phyloP scores from a whole-genome alignment of 2,113 vertebrate species.

The Piprites chloris region DNA sequence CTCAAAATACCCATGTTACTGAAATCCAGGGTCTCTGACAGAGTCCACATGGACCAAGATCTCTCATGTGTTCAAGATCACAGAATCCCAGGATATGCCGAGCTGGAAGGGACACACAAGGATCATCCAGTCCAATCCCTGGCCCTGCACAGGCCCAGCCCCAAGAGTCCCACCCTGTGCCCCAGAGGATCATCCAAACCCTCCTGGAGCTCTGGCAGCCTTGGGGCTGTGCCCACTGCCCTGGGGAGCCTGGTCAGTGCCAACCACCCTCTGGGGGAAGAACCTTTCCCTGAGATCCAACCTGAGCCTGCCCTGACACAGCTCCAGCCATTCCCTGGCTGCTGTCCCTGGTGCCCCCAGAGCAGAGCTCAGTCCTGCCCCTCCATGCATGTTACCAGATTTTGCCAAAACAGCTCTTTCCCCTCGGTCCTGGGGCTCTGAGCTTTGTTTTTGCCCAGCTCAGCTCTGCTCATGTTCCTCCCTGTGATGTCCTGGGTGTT shows the following conservation, averaged over 20 bases:
- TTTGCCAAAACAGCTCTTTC: background rate
- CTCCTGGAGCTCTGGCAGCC: background rate
- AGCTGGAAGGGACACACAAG: background rate
- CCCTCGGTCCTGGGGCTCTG: accelerated
- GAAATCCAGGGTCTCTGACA: background rate
- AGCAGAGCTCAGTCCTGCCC: background rate
- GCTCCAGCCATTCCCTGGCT: background rate
- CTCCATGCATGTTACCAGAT: background rate
- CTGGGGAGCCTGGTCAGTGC: background rate
- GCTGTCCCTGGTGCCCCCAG: background rate
- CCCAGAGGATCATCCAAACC: background rate
- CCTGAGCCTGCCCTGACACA: background rate
- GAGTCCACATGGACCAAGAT: background rate
- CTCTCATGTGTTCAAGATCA: background rate
- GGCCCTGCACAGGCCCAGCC: background rate
- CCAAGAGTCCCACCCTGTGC: background rate
- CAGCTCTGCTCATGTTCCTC: background rate
- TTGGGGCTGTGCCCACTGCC: background rate
- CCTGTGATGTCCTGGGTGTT: background rate
- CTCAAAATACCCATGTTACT: background rate
- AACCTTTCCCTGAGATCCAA: background rate
- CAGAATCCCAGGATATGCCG: background rate
- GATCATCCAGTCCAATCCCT: background rate
- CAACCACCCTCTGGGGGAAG: background rate
- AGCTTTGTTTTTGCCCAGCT: background rate